Base-by-base conservation (phyloP, 64 coral and sea anemone species). In the Montipora foliosa region DNA sequence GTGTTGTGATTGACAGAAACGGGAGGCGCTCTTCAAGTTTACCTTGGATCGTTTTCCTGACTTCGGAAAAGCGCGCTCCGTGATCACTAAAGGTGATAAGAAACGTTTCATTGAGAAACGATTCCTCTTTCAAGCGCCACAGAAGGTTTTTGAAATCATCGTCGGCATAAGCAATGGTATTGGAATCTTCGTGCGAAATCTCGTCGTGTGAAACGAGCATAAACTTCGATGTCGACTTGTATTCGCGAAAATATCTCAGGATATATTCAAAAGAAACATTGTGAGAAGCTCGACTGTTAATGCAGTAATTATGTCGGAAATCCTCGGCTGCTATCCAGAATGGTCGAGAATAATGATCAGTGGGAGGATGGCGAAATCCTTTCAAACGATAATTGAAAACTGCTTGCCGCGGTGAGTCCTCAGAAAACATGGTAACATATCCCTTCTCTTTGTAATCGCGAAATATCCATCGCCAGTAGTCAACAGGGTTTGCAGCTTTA, bases 391-490 rank as follows among this genome's bases (percentile, higher is more conserved):
- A 87, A 69, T 97, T 97, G 67, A 97, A 97, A 13, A 92, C 49
- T 48, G 61, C 95, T 0, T 88, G 6, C 5, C 8, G 5, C 1
- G 95, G 95, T 9, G 84, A 85, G 24, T 97, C 95, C 10, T 97
- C 95, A 0, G 92, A 90, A 53, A 83, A 97, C 61, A 97, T 72
- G 0, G 95, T 97, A 1, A 71, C 95, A 46, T 97, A 97, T 46
- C 95, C 95, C 3, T 91, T 69, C 2, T 94, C 79, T 77, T 91
- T 87, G 22, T 91, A 97, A 51, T 97, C 88, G 59, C 60, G 80
- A 13, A 97, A 97, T 7, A 97, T 90, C 91, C 91, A 97, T 44
- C 82, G 53, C 95, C 95, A 97, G 61, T 87, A 78, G 79, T 97
- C 95, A 6, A 97, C 95, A 44, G 91, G 81, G 15, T 87, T 91